Conservation (phyloP, 2,797 vertebrate genomes). For the Gymnodraco acuticeps region DNA sequence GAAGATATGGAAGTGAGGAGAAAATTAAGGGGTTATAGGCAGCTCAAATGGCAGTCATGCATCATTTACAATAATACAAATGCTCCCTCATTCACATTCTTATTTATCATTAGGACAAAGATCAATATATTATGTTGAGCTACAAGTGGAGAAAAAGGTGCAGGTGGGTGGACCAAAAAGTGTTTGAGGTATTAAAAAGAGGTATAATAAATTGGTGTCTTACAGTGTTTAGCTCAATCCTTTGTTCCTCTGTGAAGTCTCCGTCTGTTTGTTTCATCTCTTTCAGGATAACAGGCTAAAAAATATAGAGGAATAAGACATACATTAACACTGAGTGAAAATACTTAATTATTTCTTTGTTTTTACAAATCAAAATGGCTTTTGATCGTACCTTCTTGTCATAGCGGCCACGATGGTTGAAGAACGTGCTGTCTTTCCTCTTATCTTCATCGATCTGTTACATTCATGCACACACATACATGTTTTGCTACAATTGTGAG, state of each 20-base stretch:
- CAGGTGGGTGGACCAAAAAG: not conserved
- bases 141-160: not conserved
- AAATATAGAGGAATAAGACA: constrained; percentile 3
- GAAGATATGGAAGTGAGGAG: not conserved
- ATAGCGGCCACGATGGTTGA: constrained; percentile 89
- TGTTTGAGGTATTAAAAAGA: not conserved
- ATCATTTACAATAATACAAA: not conserved
- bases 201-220: constrained; percentile 25
- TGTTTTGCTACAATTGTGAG: too few relatives aligned
- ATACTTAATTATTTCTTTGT: not conserved
- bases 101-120: not conserved
- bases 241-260: constrained; percentile 92
- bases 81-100: not conserved
- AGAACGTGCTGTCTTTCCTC: constrained; percentile 87
- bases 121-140: not conserved
- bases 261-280: constrained; percentile 90
- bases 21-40: too few relatives aligned
- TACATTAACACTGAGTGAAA: not conserved
- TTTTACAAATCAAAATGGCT: not conserved
- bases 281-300: constrained; percentile 93
- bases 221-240: constrained; percentile 94
- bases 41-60: too few relatives aligned
- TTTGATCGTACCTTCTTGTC: constrained; percentile 91
- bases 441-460: constrained; percentile 94
- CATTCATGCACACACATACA: constrained; percentile 31